Percentiles rank a stretch among this genome's conserved stretches.
phyloP scores from a whole-genome alignment of 2,888 invertebrate species.

The Serrognathus titanus region DNA sequence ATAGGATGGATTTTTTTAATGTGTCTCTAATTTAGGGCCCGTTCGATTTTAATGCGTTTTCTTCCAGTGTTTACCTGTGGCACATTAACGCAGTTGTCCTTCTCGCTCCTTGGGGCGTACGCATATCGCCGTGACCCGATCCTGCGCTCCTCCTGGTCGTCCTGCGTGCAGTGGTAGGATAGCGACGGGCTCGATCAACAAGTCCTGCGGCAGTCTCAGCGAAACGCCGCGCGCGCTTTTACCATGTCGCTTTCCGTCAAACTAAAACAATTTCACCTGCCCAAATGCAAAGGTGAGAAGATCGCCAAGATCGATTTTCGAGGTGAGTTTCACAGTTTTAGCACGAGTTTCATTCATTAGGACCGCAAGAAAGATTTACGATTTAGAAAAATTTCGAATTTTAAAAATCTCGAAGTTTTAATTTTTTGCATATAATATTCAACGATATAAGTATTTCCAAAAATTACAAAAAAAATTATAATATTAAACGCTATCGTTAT shows the following conservation, averaged over 20 bases:
- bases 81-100: no score
- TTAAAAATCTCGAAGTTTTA: no score
- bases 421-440: no score
- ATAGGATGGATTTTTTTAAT: no score
- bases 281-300: slow-evolving; percentile 66
- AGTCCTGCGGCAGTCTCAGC: slow-evolving; percentile 30
- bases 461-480: no score
- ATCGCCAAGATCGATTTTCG: slow-evolving; percentile 69
- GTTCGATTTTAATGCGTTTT: no score
- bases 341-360: neutral
- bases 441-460: no score
- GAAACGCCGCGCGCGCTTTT: neutral
- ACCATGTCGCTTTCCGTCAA: slow-evolving; percentile 67
- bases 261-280: slow-evolving; percentile 65
- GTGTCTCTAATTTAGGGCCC: no score
- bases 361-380: neutral
- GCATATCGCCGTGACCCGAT: slow-evolving; percentile 21
- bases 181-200: slow-evolving; percentile 41
- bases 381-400: no score
- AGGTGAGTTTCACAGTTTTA: slow-evolving; percentile 57
- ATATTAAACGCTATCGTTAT: no score
- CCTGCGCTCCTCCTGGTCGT: slow-evolving; percentile 29
- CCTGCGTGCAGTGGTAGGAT: slow-evolving; percentile 34
- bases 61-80: no score
- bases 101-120: slow-evolving; percentile 5